Evolutionary conservation across 1,140 invertebrate species (phyloP).

Genomic region (Physella acuta): DNA sequence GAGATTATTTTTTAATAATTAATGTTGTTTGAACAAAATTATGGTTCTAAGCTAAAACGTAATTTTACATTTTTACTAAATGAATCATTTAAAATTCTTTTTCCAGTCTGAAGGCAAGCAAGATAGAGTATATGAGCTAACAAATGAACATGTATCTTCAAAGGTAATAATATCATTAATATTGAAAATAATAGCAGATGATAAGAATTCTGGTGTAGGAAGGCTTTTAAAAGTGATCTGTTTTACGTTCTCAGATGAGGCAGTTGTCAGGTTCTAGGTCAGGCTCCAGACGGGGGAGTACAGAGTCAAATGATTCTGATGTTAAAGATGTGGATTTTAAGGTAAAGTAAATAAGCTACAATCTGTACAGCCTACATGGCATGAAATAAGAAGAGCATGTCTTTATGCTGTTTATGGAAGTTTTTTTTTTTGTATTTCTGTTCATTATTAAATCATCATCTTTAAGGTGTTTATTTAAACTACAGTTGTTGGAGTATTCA

Average conservation of each 20-base stretch:
- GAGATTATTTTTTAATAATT: not conserved
- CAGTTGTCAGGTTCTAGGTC: constrained; percentile 9
- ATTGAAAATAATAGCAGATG: too few species aligned
- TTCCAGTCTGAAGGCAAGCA: constrained; percentile 43
- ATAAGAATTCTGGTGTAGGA: too few species aligned
- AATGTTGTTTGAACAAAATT: not conserved
- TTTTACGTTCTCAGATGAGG: not conserved
- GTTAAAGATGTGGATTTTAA: constrained; percentile 25
- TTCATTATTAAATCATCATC: too few species aligned
- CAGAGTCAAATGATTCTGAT: constrained; percentile 30
- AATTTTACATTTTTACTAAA: not conserved
- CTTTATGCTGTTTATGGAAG: too few species aligned
- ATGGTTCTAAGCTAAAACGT: not conserved
- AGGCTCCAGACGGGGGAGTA: constrained; percentile 26
- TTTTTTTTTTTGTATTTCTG: too few species aligned
- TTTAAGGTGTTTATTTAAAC: too few species aligned
- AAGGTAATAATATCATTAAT: constrained; percentile 6
- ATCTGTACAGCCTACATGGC: too few species aligned
- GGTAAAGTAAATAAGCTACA: too few species aligned
- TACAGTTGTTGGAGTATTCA: too few species aligned
- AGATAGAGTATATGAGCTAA: constrained; percentile 28
- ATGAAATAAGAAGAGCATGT: too few species aligned
- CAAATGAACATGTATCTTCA: constrained; percentile 27
- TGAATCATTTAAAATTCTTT: constrained; percentile 1
- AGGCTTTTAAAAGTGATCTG: not conserved